Evolutionary conservation across 2,113 vertebrate species (phyloP), one percentile per base, ranked within the genome.

Genomic region (Embiotoca jacksoni): DNA sequence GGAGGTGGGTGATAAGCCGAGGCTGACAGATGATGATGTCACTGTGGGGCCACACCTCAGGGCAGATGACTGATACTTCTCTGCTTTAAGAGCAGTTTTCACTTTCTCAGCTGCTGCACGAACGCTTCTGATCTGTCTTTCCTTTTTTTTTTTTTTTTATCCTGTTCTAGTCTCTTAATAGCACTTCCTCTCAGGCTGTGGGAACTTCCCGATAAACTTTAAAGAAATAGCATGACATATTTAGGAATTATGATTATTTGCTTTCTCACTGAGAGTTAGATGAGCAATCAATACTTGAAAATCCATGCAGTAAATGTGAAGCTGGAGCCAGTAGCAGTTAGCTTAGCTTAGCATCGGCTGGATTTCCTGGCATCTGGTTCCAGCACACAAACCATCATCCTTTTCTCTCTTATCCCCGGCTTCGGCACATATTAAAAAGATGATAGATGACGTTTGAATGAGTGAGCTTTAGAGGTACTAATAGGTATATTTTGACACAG

Each of bases 11-110:
- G 79, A 57, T 35, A 70, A 35, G 8, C 39, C 6, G 33, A 10
- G 44, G 53, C 14, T 82, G 54, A 85, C 66, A 75, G 61, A 73
- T 78, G 54, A 82, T 85, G 63, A 77, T 69, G 74, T 81, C 78
- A 75, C 52, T 33, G 49, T 39, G 30, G 56, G 72, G 68, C 65
- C 54, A 47, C 78, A 72, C 72, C 66, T 72, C 53, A 10, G 60
- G 75, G 37, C 31, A 73, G 47, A 58, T 75, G 76, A 79, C 71
- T 44, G 37, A 75, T 33, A 16, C 35, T 54, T 39, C 32, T 49
- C 65, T 58, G 41, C 69, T 77, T 58, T 52, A 46, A 74, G 55
- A 77, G 2, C 6, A 5, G 6, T 64, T 30, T 67, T 70, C 6
- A 47, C 52, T 44, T 60, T 70, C 67, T 81, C 65, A 46, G 44